A percentile compares a stretch with the other conserved stretches of the same genome.
Evolutionary conservation across 2,113 vertebrate species (phyloP).

Genomic region (Gnathonemus longibarbis): DNA sequence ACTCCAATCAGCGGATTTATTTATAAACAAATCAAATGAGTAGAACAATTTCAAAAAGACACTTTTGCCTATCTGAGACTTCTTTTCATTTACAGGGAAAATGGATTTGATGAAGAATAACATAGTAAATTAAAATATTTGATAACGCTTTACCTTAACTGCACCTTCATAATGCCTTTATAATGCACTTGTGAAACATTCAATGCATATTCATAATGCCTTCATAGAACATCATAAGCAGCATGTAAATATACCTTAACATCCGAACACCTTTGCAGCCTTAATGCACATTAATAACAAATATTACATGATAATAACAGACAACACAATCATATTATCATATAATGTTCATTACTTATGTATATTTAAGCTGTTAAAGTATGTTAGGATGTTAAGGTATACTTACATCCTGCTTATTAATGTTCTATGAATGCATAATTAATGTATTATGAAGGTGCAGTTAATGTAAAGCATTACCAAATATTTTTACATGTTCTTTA

Average conservation of each 20-base stretch:
- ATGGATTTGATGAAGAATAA: conserved; percentile 40
- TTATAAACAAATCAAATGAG: conserved; percentile 35
- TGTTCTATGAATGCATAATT: background rate
- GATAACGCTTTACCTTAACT: background rate
- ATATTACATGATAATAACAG: background rate
- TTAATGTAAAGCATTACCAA: background rate
- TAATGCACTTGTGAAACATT: background rate
- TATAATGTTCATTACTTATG: background rate
- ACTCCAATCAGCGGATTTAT: conserved; percentile 31
- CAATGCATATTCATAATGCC: background rate
- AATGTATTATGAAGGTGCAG: background rate
- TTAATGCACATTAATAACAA: background rate
- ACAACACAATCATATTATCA: background rate
- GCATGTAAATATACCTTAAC: background rate
- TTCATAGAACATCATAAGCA: background rate
- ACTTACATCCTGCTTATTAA: background rate
- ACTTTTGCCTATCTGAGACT: conserved; percentile 32
- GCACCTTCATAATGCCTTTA: background rate
- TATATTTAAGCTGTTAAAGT: background rate
- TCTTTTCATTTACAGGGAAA: conserved; percentile 43
- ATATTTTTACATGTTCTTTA: conserved; percentile 32
- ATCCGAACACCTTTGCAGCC: background rate
- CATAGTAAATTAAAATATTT: conserved; percentile 35
- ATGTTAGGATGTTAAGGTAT: background rate
- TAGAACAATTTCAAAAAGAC: conserved; percentile 44